phyloP scores from a whole-genome alignment of 2,113 vertebrate genomes.

The Cyphomyrus discorhynchus region DNA sequence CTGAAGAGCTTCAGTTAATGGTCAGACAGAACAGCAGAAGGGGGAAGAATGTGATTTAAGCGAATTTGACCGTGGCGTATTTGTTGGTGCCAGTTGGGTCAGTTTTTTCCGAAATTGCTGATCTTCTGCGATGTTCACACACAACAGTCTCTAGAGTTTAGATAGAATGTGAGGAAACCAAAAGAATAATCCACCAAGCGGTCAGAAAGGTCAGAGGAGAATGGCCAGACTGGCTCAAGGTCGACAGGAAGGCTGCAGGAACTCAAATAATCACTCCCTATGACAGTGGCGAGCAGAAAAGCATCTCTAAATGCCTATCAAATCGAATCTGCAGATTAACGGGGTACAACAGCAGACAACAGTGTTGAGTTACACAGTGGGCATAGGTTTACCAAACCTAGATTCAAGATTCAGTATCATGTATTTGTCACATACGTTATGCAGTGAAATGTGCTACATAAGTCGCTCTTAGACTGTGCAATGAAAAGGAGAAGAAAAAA shows the following conservation, averaged over 20 bases:
- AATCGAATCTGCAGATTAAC: not conserved
- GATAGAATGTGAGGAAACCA: not conserved
- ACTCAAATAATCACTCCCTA: not conserved
- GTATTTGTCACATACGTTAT: no score
- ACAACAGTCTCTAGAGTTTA: not conserved
- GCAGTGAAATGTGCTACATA: no score
- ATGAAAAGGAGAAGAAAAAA: no score
- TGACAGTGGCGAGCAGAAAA: not conserved
- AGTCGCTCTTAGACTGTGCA: no score
- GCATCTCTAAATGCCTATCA: not conserved
- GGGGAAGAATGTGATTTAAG: not conserved
- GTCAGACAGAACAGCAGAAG: not conserved
- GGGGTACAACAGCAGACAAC: not conserved
- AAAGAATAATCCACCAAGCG: not conserved
- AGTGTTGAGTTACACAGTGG: not conserved
- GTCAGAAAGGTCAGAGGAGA: not conserved
- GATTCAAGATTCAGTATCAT: no score
- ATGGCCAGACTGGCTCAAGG: not conserved
- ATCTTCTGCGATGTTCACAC: not conserved
- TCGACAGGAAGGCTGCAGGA: not conserved
- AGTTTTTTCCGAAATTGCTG: not conserved
- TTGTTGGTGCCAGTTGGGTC: not conserved
- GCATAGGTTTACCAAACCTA: not conserved
- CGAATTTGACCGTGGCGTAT: not conserved
- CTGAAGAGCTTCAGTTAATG: not conserved